Base-by-base conservation (phyloP, 92 coral and sea anemone genomes). In the Palythoa caribaeorum region DNA sequence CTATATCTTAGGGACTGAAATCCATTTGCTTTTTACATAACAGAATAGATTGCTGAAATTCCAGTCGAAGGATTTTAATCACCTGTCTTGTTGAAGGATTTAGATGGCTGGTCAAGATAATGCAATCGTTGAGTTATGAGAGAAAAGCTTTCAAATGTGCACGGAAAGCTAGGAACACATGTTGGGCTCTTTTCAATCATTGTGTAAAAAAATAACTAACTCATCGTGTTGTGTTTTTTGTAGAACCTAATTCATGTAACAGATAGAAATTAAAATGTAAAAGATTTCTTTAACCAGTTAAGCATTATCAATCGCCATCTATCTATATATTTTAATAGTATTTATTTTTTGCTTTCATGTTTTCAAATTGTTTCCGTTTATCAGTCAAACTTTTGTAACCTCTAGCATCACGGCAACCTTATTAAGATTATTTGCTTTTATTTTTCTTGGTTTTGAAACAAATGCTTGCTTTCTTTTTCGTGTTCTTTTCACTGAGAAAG, bases 71-170 rank as follows among this genome's bases (percentile, higher is more conserved):
- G 37, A 44, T 39, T 28, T 48, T 35, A 51, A 68, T 44, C 37
- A 14, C 50, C 47, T 81, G 86, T 81, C 86, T 81, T 81, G 85
- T 80, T 80, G 72, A 63, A 19, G 86, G 86, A 81, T 81, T 81
- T 66, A 81, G 86, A 81, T 81, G 86, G 86, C 86, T 55, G 59
- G 21, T 5, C 14, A 40, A 65, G 86, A 81, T 81, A 81, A 81
- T 19, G 16, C 5, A 19, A 47, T 80, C 63, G 68, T 38, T 36
- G 69, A 77, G 68, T 51, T 52, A 54, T 77, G 66, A 77, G 39
- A 76, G 60, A 77, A 38, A 76, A 52, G 50, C 44, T 53, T 51
- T 53, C 28, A 40, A 11, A n/a, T 52, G 38, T 66, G 86, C 65
- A 66, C 86, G 86, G 6, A 81, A 81, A n/a, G 5, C 3, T 39